Conservation (phyloP, 2,797 vertebrate species). For the Cryptoprocta ferox region DNA sequence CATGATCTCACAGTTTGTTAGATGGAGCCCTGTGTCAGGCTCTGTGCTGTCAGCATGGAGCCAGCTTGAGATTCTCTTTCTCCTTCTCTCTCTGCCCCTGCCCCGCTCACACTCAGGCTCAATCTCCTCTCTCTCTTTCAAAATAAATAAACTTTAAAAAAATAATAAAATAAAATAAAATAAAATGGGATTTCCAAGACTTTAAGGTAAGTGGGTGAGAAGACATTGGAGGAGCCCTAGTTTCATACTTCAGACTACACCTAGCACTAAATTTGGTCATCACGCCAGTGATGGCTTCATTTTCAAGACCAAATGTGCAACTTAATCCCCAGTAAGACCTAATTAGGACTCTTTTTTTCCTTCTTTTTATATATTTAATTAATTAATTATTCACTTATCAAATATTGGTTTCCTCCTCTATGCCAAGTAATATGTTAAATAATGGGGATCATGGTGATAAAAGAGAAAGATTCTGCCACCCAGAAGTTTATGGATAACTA, state of each 20-base stretch:
- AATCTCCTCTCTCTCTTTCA: too few relatives aligned
- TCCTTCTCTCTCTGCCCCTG: too few relatives aligned
- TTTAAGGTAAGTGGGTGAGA: neutral
- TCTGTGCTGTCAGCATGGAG: too few relatives aligned
- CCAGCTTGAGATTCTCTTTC: too few relatives aligned
- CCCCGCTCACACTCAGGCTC: too few relatives aligned
- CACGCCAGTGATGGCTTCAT: neutral
- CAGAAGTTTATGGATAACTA: neutral
- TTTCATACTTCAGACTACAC: neutral
- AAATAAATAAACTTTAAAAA: too few relatives aligned
- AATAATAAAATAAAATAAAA: too few relatives aligned
- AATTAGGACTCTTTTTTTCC: neutral
- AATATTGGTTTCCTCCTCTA: neutral
- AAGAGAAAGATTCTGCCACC: neutral
- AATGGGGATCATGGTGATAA: neutral
- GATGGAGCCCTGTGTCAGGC: too few relatives aligned
- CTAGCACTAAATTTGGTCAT: neutral
- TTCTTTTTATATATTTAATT: constrained; percentile 30
- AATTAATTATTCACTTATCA: constrained; percentile 1
- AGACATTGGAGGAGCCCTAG: neutral
- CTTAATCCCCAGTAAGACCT: neutral
- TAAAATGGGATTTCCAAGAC: neutral
- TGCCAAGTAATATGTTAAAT: neutral
- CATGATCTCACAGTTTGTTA: too few relatives aligned
- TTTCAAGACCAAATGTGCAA: neutral